Conservation (phyloP, 2,888 invertebrate genomes). For the Gortyna flavago region DNA sequence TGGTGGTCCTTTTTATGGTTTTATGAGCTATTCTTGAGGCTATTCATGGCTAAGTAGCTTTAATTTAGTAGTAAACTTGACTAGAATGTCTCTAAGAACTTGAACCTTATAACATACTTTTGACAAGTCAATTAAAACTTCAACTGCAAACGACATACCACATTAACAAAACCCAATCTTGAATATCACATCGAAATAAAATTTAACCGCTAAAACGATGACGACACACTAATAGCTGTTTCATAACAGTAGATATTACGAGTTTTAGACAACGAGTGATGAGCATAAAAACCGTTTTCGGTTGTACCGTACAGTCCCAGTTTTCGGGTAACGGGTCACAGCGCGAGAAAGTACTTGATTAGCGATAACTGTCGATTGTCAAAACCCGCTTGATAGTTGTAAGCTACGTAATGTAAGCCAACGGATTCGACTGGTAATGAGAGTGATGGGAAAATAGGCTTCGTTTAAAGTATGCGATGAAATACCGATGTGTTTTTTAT, state of each 20-base stretch:
- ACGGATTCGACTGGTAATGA: slow-evolving; percentile 27
- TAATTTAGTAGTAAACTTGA: not conserved
- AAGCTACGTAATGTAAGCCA: slow-evolving; percentile 70
- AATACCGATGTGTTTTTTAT: slow-evolving; percentile 30
- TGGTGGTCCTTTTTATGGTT: slow-evolving; percentile 14
- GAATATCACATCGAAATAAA: slow-evolving; percentile 60
- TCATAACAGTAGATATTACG: slow-evolving; percentile 89
- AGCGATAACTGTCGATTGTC: slow-evolving; percentile 84
- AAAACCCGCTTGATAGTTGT: slow-evolving; percentile 74
- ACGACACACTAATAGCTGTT: slow-evolving; percentile 84
- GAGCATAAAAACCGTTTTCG: slow-evolving; percentile 83
- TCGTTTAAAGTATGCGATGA: slow-evolving; percentile 13
- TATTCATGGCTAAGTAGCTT: slow-evolving; percentile 8
- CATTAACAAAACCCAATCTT: slow-evolving; percentile 54
- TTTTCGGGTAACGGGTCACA: slow-evolving; percentile 85
- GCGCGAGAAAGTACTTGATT: slow-evolving; percentile 86
- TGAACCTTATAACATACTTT: not conserved
- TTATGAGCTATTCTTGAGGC: slow-evolving; percentile 4
- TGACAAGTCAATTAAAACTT: slow-evolving; percentile 38
- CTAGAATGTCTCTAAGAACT: not conserved
- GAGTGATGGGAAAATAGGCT: slow-evolving; percentile 50
- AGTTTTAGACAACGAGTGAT: slow-evolving; percentile 81
- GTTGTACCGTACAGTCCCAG: slow-evolving; percentile 87
- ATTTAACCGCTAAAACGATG: slow-evolving; percentile 75
- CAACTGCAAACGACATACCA: slow-evolving; percentile 30